Conservation (phyloP, 2,797 vertebrate genomes). For the Phrynocephalus vlangalii region DNA sequence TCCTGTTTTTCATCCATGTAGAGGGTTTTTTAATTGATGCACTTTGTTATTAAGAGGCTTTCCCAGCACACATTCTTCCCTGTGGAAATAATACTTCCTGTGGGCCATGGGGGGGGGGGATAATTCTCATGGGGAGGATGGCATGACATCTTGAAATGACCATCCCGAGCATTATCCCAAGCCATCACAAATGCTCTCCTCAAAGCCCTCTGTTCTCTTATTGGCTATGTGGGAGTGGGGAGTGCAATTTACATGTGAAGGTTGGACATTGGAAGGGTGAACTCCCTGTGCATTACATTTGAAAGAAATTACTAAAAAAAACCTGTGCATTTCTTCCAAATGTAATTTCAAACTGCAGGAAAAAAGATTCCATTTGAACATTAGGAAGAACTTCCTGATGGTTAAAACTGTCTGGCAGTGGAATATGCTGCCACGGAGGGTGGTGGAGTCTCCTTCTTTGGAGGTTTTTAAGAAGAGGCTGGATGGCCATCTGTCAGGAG, state of each 20-base stretch:
- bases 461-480: no score
- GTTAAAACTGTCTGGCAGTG: no score
- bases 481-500: no score
- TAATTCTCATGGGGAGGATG: neutral
- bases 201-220: neutral
- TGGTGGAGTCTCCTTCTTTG: no score
- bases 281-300: neutral
- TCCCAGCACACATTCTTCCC: neutral
- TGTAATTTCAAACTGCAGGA: no score
- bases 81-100: neutral
- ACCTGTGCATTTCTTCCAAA: no score
- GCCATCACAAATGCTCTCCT: neutral
- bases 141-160: neutral
- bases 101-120: neutral
- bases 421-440: no score
- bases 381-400: no score
- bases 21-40: neutral
- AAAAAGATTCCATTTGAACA: no score
- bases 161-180: neutral
- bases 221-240: neutral
- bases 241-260: neutral
- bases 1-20: neutral
- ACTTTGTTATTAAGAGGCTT: neutral
- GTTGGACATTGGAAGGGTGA: neutral
- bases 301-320: no score